Percentiles rank a stretch among this genome's conserved stretches.
phyloP scores from a whole-genome alignment of 2,797 vertebrate species.

The Emys orbicularis region DNA sequence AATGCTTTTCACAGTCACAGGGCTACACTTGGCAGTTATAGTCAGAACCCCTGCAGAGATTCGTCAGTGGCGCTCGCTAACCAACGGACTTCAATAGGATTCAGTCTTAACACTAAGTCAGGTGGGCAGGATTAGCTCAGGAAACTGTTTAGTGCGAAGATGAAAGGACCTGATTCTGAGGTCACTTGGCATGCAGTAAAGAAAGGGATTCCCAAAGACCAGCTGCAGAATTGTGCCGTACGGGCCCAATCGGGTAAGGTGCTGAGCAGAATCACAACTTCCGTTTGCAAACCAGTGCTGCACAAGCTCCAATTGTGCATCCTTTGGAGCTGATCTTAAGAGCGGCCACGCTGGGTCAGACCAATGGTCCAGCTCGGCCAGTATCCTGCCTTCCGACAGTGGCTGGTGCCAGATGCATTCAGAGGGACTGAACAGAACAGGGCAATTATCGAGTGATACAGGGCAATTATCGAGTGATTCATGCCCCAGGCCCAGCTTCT shows the following conservation, averaged over 20 bases:
- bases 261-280: not conserved
- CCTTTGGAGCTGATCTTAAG: not conserved
- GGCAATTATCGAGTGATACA: not conserved
- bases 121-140: not conserved
- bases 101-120: too few relatives aligned
- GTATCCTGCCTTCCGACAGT: not conserved
- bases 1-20: not conserved
- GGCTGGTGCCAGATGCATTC: not conserved
- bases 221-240: not conserved
- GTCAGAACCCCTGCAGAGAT: fast-evolving
- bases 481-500: not conserved
- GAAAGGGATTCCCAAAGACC: not conserved
- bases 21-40: fast-evolving
- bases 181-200: not conserved
- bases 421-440: not conserved
- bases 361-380: too few relatives aligned
- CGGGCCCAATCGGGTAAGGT: not conserved
- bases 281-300: not conserved
- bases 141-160: not conserved
- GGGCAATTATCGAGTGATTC: not conserved
- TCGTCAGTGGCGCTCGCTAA: fast-evolving
- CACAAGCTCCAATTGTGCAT: not conserved
- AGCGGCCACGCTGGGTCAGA: too few relatives aligned
- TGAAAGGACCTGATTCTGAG: not conserved
- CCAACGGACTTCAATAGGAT: fast-evolving